These are phyloP conservation scores for Phymastichus coffea DNA, from an alignment of 1,140 invertebrate species.

Conservation along the genomic window DNA sequence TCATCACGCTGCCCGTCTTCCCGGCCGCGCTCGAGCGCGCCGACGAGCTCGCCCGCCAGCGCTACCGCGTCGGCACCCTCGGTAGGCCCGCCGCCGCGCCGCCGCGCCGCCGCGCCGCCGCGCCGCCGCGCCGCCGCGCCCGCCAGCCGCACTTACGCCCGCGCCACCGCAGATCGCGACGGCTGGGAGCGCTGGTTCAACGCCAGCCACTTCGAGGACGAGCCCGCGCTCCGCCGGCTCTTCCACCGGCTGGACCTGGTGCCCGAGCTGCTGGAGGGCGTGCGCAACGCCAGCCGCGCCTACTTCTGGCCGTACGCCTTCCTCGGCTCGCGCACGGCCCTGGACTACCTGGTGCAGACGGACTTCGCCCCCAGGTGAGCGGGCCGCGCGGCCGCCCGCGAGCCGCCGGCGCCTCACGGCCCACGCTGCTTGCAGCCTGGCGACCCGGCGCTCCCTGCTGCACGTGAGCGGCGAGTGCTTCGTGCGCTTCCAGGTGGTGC, in stretches of 20 bases:
- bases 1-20: constrained; percentile 72
- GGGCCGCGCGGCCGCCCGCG: no score
- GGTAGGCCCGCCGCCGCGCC: no score
- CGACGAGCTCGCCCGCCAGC: constrained; percentile 58
- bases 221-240: constrained; percentile 57
- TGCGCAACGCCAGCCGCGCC: constrained; percentile 68
- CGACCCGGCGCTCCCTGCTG: constrained; percentile 61
- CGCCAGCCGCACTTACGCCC: constrained; percentile 56
- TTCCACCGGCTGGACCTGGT: constrained; percentile 68
- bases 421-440: constrained; percentile 41
- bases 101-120: constrained; percentile 66
- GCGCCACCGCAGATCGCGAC: constrained; percentile 66
- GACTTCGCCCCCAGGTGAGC: constrained; percentile 66
- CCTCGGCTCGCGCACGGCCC: constrained; percentile 65
- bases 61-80: constrained; percentile 64
- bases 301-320: constrained; percentile 75
- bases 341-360: constrained; percentile 68
- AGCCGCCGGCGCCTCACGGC: no score
- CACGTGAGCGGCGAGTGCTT: constrained; percentile 73
- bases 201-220: constrained; percentile 59
- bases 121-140: constrained; percentile 67
- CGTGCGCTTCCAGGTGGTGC: constrained; percentile 64
- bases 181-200: constrained; percentile 73
- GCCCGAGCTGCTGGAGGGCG: constrained; percentile 62
- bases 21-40: constrained; percentile 69